phyloP scores from a whole-genome alignment of 2,888 invertebrate species.

The Strigamia maritima region DNA sequence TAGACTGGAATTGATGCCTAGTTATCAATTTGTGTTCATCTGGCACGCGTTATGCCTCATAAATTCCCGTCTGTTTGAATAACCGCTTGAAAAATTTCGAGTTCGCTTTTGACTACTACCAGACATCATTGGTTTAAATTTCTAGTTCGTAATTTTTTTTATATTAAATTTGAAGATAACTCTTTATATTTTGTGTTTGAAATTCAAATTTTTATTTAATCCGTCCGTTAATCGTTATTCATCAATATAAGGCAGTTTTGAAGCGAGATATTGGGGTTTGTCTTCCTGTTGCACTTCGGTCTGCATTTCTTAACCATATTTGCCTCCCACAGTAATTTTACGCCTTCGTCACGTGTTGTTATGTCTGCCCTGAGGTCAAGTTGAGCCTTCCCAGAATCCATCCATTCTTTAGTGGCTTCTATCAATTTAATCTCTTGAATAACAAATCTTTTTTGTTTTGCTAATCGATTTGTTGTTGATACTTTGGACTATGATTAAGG shows the following conservation, averaged over 20 bases:
- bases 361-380: slow-evolving; percentile 25
- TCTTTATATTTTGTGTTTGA: too few species aligned
- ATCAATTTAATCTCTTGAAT: slow-evolving; percentile 10
- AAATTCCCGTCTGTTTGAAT: slow-evolving; percentile 17
- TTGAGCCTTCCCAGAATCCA: slow-evolving; percentile 12
- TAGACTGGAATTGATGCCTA: background rate
- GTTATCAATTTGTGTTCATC: slow-evolving; percentile 15
- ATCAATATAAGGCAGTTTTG: background rate
- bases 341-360: slow-evolving; percentile 23
- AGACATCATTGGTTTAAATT: too few species aligned
- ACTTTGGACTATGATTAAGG: background rate
- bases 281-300: slow-evolving; percentile 4
- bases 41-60: slow-evolving; percentile 9
- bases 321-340: slow-evolving; percentile 18
- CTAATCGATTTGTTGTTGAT: slow-evolving; percentile 7
- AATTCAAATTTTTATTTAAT: too few species aligned
- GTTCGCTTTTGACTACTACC: too few species aligned
- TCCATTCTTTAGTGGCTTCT: background rate
- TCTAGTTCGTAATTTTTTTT: too few species aligned
- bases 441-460: background rate
- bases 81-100: background rate
- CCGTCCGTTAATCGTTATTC: background rate
- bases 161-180: too few species aligned
- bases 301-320: slow-evolving; percentile 29
- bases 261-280: background rate